Base-by-base conservation (phyloP, 2,888 invertebrate species). In the Chrysotoxum bicinctum region DNA sequence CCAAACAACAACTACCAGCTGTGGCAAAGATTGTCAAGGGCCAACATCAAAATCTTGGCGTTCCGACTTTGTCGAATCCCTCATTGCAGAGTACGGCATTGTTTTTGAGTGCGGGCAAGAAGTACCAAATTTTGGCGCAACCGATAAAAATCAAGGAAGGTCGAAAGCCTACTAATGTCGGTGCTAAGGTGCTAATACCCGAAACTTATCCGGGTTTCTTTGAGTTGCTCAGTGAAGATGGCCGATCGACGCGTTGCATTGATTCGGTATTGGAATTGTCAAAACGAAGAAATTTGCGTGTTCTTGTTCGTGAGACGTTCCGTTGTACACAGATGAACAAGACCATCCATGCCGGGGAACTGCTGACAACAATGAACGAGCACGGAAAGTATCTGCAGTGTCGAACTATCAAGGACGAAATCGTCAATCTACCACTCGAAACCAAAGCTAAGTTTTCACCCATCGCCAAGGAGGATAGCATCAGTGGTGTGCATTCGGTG, bases 1-100 rank as follows among this genome's bases (percentile, higher is more conserved):
- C 94, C 90, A 96, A 96, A 90, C 94, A 96, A 90, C 94, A 95
- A 76, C 91, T 96, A 81, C 98, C 98, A 14, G 95, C 95, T 88
- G 95, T 98, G 88, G 97, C 97, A 78, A 97, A 97, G 92, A 96
- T 98, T 90, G 96, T 97, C 89, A 98, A 98, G 92, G 98, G 98
- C 87, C 98, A 98, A 91, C 98, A 98, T 93, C 96, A 96, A 87
- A 96, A 96, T 76, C 94, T 98, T 66, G 98, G 98, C 32, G 97
- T 97, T 19, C 97, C 98, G 2, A 96, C 97, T 0, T 92, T 97
- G 58, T 97, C 97, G 43, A 97, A 96, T 89, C 97, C 97, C 6
- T 95, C 97, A 79, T 93, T 97, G 30, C 97, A 97, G 90, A 96
- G 97, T 89, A 96, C 97, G 21, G 96, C 98, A 5, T 93, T 98